phyloP scores from a whole-genome alignment of 1,140 invertebrate genomes.

The Drosophila lacteicornis region DNA sequence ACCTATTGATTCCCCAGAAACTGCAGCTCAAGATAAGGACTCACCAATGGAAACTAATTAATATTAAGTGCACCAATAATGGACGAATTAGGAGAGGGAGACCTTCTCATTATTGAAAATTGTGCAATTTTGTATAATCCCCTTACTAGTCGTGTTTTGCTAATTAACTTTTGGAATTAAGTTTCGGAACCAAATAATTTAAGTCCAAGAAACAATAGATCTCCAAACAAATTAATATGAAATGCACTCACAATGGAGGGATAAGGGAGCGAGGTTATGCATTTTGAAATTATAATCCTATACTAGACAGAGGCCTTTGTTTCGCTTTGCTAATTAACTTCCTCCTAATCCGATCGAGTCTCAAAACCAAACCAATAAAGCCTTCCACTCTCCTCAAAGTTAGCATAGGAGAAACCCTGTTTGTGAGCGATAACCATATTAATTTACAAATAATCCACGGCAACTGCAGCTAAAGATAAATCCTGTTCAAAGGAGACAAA shows the following conservation, averaged over 20 bases:
- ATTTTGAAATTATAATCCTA: too few relatives aligned
- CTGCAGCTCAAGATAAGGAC: neutral
- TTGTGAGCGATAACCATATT: slow-evolving; percentile 28
- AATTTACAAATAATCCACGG: slow-evolving; percentile 33
- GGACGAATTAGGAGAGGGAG: too few relatives aligned
- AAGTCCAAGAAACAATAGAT: neutral
- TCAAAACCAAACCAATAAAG: too few relatives aligned
- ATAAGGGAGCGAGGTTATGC: too few relatives aligned
- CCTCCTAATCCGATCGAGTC: neutral
- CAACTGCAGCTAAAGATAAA: slow-evolving; percentile 9
- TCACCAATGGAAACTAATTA: neutral
- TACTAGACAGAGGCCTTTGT: too few relatives aligned
- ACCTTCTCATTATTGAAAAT: too few relatives aligned
- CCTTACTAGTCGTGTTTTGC: neutral
- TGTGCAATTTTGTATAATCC: too few relatives aligned
- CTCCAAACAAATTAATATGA: too few relatives aligned
- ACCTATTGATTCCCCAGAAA: neutral
- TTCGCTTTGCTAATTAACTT: neutral
- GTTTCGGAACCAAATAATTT: neutral
- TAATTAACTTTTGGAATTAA: slow-evolving; percentile 5
- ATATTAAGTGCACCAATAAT: neutral
- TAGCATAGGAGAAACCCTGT: slow-evolving; percentile 1
- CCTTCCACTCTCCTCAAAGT: neutral
- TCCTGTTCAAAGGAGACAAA: slow-evolving; percentile 26
- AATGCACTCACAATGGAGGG: too few relatives aligned